phyloP scores from a whole-genome alignment of 1,140 invertebrate species.

The Trichonephila inaurata region DNA sequence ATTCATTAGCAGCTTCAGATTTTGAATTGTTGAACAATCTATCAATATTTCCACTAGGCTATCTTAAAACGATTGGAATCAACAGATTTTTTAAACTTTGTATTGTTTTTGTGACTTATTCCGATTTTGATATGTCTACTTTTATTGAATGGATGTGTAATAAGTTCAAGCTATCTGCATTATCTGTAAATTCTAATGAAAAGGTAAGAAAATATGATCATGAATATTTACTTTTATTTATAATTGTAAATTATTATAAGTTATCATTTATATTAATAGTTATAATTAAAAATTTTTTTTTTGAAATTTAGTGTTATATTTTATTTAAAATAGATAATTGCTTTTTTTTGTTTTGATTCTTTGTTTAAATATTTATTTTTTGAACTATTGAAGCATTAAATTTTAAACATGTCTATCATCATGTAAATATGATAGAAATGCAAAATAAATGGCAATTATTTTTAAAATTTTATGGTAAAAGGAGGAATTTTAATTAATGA shows the following conservation, averaged over 20 bases:
- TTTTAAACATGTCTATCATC: background rate
- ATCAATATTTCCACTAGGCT: background rate
- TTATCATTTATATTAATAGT: too few relatives aligned
- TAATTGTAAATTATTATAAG: too few relatives aligned
- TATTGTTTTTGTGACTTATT: slow-evolving; percentile 10
- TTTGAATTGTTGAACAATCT: background rate
- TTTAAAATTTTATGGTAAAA: background rate
- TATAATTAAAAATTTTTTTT: too few relatives aligned
- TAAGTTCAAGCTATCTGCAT: slow-evolving; percentile 42
- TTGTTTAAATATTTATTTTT: too few relatives aligned
- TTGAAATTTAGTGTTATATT: too few relatives aligned
- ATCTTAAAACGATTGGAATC: slow-evolving; percentile 23
- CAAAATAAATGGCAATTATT: background rate
- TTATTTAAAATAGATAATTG: too few relatives aligned
- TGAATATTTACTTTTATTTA: background rate
- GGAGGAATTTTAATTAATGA: background rate
- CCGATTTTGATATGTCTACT: background rate
- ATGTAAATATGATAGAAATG: background rate
- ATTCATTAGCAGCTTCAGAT: background rate
- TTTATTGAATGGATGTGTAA: slow-evolving; percentile 49
- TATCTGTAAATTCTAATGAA: background rate
- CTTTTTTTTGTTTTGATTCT: too few relatives aligned
- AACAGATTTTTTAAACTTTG: slow-evolving; percentile 48
- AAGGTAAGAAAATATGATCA: background rate
- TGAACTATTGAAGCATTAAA: background rate